Conservation (phyloP, 2,797 vertebrate genomes). For the Delichon dasypus region DNA sequence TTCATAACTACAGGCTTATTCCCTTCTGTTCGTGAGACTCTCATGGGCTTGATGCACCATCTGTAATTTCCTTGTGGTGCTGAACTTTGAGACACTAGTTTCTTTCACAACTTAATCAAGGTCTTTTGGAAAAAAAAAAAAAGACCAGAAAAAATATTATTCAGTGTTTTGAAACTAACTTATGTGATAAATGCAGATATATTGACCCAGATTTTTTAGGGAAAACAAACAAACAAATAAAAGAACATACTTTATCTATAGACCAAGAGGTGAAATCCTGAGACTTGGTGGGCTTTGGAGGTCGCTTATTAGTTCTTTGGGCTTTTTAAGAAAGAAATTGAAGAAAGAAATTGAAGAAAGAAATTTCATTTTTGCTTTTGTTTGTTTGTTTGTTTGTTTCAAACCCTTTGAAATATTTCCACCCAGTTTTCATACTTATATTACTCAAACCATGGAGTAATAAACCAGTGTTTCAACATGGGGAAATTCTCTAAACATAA, state of each 20-base stretch:
- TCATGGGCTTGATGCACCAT: slow-evolving; percentile 20
- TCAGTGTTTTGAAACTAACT: background rate
- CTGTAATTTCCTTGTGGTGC: background rate
- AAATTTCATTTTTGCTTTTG: background rate
- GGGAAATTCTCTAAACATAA: background rate
- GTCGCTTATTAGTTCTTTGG: background rate
- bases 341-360: too few relatives aligned
- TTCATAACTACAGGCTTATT: background rate
- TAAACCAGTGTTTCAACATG: background rate
- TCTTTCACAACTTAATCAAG: slow-evolving; percentile 12
- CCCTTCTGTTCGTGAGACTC: background rate
- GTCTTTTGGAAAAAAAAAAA: background rate
- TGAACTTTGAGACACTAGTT: slow-evolving; percentile 5
- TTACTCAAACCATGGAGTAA: background rate
- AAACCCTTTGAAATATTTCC: background rate
- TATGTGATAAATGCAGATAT: background rate
- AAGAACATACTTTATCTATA: background rate
- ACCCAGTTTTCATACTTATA: background rate
- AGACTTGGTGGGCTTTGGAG: background rate
- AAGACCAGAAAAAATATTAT: background rate
- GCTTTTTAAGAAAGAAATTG: background rate
- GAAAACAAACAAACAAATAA: background rate
- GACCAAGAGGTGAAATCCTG: background rate
- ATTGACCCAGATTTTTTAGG: background rate
- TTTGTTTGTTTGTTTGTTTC: background rate